phyloP scores from a whole-genome alignment of 2,797 vertebrate species.

The Acipenser transmontanus region DNA sequence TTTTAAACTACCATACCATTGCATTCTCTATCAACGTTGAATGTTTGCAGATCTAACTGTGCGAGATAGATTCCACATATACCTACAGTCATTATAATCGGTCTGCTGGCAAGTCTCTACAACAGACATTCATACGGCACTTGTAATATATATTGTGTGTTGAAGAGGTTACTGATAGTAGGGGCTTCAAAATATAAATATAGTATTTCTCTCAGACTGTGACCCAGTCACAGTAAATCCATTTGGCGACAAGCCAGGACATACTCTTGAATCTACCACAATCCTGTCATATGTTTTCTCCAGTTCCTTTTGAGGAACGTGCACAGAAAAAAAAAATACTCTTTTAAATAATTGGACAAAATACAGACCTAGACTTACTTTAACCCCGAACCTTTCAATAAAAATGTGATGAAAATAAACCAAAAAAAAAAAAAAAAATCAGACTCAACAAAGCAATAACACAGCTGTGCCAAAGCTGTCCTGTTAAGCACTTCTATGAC shows the following conservation, averaged over 20 bases:
- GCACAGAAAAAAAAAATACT: constrained; percentile 30
- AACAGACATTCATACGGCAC: constrained; percentile 12
- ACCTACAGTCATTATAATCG: background rate
- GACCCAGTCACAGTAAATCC: constrained; percentile 49
- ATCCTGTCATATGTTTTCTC: constrained; percentile 49
- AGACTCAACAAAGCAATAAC: constrained; percentile 9
- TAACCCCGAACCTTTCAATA: constrained; percentile 43
- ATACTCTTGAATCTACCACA: constrained; percentile 44
- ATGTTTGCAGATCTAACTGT: constrained; percentile 10
- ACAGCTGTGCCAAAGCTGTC: constrained; percentile 10
- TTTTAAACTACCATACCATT: background rate
- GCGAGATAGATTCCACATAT: constrained; percentile 1
- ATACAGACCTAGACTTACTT: constrained; percentile 46
- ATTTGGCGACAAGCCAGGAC: constrained; percentile 37
- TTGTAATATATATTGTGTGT: background rate
- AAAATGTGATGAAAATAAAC: constrained; percentile 18
- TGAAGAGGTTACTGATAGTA: constrained; percentile 8
- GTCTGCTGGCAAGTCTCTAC: constrained; percentile 4
- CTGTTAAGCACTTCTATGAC: background rate
- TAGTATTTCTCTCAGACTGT: constrained; percentile 41
- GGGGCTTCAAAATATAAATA: background rate
- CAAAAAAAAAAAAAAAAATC: background rate
- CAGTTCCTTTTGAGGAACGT: constrained; percentile 45
- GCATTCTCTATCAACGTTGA: constrained; percentile 13
- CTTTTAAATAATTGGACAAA: constrained; percentile 52